These are phyloP conservation scores for Lissocephala sabroskyi DNA, from an alignment of 2,888 invertebrate species.

Conservation along the genomic window DNA sequence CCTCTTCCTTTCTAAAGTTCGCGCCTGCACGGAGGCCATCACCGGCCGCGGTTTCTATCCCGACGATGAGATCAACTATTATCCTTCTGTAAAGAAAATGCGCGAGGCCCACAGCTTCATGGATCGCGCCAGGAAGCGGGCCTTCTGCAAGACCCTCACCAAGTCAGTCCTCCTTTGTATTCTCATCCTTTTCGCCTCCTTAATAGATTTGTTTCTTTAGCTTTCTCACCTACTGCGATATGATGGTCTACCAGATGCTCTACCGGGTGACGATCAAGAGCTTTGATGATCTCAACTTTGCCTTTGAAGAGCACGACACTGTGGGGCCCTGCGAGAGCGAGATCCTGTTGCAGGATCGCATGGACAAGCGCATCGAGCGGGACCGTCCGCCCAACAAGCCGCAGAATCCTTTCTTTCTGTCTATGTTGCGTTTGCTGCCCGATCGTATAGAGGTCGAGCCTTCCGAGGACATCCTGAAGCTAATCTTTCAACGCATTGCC, in stretches of 20 bases:
- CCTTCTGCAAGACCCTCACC: constrained; percentile 84
- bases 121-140: constrained; percentile 87
- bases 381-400: constrained; percentile 72
- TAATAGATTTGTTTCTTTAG: constrained; percentile 70
- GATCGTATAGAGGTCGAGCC: constrained; percentile 75
- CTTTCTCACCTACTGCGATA: constrained; percentile 82
- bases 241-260: constrained; percentile 80
- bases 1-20: constrained; percentile 59
- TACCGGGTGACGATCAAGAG: constrained; percentile 79
- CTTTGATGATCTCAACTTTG: constrained; percentile 75
- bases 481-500: constrained; percentile 62
- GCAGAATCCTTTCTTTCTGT: constrained; percentile 73
- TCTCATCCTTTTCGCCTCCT: not conserved
- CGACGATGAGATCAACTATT: constrained; percentile 76
- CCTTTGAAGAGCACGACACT: constrained; percentile 75
- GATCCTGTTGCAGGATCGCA: constrained; percentile 67
- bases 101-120: constrained; percentile 87
- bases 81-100: constrained; percentile 76
- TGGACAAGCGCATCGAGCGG: constrained; percentile 74
- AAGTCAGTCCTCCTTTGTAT: constrained; percentile 74
- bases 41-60: constrained; percentile 84
- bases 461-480: constrained; percentile 67
- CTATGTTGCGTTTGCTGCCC: constrained; percentile 76
- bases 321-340: constrained; percentile 74
- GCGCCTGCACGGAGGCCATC: constrained; percentile 84